Conservation (phyloP, 30 jellyfish, hydroid and myxozoan genomes). For the Cassiopea andromeda region DNA sequence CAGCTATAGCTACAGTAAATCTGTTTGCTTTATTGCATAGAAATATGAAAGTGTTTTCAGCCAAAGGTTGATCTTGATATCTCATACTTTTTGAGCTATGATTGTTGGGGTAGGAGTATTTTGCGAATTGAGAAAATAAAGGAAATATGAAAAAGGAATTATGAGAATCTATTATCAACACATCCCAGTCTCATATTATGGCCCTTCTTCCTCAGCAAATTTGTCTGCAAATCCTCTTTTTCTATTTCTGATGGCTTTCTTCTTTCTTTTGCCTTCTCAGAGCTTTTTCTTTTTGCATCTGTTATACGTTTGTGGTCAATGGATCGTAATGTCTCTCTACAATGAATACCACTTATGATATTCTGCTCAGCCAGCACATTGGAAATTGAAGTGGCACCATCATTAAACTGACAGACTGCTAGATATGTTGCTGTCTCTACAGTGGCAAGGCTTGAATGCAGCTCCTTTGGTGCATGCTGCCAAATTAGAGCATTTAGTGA, state of each 20-base stretch:
- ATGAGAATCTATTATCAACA: background rate
- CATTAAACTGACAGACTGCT: constrained; percentile 22
- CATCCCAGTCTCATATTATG: background rate
- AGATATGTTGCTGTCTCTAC: constrained; percentile 14
- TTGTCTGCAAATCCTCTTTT: background rate
- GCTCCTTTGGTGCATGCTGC: constrained; percentile 20
- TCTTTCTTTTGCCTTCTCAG: background rate
- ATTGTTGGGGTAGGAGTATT: background rate
- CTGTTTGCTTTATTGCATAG: background rate
- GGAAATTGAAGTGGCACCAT: constrained; percentile 8
- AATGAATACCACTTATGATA: background rate
- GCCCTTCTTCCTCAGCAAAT: constrained; percentile 1
- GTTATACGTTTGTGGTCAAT: background rate
- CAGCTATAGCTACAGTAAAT: background rate
- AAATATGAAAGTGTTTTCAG: background rate
- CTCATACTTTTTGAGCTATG: background rate
- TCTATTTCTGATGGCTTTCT: background rate
- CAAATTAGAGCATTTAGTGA: constrained; percentile 13
- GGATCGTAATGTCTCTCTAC: background rate
- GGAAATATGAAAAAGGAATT: background rate
- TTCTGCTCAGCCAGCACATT: background rate
- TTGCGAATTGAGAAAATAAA: background rate
- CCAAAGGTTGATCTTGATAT: background rate
- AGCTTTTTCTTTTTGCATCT: background rate
- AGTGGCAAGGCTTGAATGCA: constrained; percentile 6